phyloP scores from a whole-genome alignment of 2,113 vertebrate genomes.

The Tonatia bakeri region DNA sequence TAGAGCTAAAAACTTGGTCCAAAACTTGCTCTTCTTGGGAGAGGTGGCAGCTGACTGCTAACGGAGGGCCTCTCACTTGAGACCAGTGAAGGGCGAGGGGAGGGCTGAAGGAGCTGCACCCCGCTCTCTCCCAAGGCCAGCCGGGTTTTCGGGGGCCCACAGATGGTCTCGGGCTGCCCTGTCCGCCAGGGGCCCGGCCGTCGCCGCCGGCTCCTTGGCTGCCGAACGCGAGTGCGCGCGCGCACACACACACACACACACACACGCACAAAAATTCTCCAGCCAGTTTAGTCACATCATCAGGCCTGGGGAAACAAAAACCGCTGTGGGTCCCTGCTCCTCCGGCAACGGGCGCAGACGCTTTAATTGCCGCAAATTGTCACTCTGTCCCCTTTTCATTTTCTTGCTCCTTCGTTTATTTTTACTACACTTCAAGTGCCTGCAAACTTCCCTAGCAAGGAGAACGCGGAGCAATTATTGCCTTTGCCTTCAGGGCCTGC shows the following conservation, averaged over 20 bases:
- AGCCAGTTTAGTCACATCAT: slow-evolving; percentile 55
- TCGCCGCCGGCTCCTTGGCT: not conserved
- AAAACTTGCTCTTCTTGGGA: slow-evolving; percentile 4
- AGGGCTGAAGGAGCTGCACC: not conserved
- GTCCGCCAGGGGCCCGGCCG: not conserved
- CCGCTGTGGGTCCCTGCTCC: slow-evolving; percentile 58
- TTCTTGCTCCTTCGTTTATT: slow-evolving; percentile 80
- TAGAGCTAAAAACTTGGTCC: not conserved
- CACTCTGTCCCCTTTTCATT: slow-evolving; percentile 73
- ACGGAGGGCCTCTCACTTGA: not conserved
- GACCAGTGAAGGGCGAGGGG: not conserved
- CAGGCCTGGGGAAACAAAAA: slow-evolving; percentile 67
- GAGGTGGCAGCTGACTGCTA: not conserved
- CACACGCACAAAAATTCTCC: slow-evolving; percentile 33
- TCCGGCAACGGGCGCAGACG: slow-evolving; percentile 68
- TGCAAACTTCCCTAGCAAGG: slow-evolving; percentile 78
- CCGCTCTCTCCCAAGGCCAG: not conserved
- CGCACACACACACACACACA: not conserved
- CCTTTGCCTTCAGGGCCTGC: slow-evolving; percentile 80
- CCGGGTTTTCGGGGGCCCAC: not conserved
- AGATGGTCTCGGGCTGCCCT: not conserved
- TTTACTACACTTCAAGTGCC: slow-evolving; percentile 80
- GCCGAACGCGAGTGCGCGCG: not conserved
- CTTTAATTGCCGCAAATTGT: slow-evolving; percentile 79
- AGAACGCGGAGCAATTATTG: slow-evolving; percentile 78